Base-by-base conservation (phyloP, 2,113 vertebrate genomes). In the Steatornis caripensis region DNA sequence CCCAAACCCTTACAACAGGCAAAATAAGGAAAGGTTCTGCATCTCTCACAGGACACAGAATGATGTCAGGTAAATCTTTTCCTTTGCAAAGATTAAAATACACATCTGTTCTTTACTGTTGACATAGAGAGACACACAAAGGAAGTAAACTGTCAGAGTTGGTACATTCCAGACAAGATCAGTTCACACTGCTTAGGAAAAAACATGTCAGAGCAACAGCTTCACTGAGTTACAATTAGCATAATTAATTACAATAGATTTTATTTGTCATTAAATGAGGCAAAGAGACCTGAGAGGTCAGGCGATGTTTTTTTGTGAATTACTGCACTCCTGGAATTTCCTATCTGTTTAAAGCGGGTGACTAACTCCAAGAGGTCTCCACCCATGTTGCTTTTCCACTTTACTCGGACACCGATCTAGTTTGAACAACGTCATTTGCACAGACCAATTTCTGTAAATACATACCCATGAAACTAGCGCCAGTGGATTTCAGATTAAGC, bases 161-260 rank as follows among this genome's bases (percentile, higher is more conserved):
- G 37, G 15, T 15, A 66, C 23, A 30, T 1, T 29, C 32, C 27
- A 75, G 55, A 29, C 43, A 84, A 60, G 39, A 71, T 58, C 51
- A 71, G 55, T 43, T 89, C 36, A 64, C 13, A 5, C 29, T 39
- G 65, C 60, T 68, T 43, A 43, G 7, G 51, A 66, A 92, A 71
- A 86, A 34, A 48, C 0, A 0, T 5, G 15, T 41, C 61, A 76
- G 45, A 36, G 15, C 13, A 21, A 70, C 2, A 3, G 32, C 58
- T 80, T 91, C 53, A 34, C 11, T 65, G 43, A 95, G n/a, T 57
- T 65, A 48, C 26, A 69, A 91, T 86, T 46, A 77, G 26, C 43
- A 36, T 37, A 76, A 90, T 46, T 69, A 74, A 43, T 82, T 71
- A 60, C 37, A 77, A 54, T 23, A n/a, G 23, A 23, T 79, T 83